phyloP scores from a whole-genome alignment of 2,113 vertebrate genomes.

The Haplochromis burtoni region DNA sequence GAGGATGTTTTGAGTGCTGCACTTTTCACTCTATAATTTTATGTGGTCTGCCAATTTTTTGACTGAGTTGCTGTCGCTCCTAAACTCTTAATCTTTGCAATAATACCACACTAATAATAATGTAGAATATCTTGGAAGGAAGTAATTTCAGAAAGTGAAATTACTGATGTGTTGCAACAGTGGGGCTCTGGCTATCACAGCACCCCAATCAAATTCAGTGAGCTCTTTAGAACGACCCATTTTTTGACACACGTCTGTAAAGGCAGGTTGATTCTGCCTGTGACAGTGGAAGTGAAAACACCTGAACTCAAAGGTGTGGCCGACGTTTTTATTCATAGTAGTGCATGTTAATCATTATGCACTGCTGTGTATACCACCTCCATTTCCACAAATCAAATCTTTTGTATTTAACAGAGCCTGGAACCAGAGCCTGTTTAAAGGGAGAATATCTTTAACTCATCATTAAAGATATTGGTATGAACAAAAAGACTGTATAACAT shows the following conservation, averaged over 20 bases:
- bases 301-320: neutral
- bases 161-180: neutral
- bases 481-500: neutral
- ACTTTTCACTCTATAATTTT: neutral
- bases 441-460: neutral
- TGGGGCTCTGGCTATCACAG: neutral
- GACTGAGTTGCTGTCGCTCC: neutral
- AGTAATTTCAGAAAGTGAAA: neutral
- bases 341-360: neutral
- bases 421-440: neutral
- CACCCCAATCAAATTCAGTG: neutral
- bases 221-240: neutral
- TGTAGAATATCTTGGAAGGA: neutral
- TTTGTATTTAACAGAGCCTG: neutral
- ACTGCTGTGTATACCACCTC: neutral
- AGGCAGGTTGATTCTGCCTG: neutral
- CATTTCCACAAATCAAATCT: neutral
- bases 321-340: neutral
- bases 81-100: neutral
- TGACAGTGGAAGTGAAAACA: neutral
- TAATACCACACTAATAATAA: neutral
- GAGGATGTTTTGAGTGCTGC: neutral
- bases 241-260: neutral
- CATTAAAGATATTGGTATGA: neutral
- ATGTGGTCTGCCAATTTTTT: neutral